phyloP scores from a whole-genome alignment of 2,797 vertebrate species.

The Pampus argenteus region DNA sequence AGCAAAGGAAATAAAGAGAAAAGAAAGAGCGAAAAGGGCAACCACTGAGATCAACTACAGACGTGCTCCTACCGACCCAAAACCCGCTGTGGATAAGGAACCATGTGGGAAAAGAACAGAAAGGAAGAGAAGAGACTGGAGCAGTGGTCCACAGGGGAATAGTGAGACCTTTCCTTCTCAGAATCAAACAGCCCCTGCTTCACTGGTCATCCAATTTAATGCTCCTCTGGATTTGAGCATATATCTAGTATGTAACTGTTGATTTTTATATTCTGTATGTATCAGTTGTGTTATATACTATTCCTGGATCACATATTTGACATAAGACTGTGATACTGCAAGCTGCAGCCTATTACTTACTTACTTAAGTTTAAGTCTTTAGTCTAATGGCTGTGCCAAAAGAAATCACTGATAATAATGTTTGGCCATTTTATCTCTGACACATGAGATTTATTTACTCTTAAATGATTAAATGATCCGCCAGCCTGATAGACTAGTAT shows the following conservation, averaged over 20 bases:
- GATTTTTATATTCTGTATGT: background rate
- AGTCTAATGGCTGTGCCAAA: too few relatives aligned
- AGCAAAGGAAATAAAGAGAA: constrained; percentile 42
- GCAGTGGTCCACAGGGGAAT: constrained; percentile 53
- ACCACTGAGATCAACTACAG: constrained; percentile 59
- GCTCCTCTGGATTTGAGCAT: constrained; percentile 8
- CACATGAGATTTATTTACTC: background rate
- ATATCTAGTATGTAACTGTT: constrained; percentile 3
- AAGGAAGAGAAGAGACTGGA: constrained; percentile 42
- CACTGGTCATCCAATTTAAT: constrained; percentile 9
- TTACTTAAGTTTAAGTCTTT: background rate
- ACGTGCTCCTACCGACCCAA: constrained; percentile 45
- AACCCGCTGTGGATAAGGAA: constrained; percentile 48
- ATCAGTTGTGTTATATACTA: background rate
- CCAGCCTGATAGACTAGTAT: background rate
- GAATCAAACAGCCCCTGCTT: constrained; percentile 35
- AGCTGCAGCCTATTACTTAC: too few relatives aligned
- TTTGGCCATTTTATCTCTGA: background rate
- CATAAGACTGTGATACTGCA: background rate
- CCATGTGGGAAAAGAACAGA: constrained; percentile 69
- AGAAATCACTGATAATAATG: too few relatives aligned
- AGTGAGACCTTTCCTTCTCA: constrained; percentile 59
- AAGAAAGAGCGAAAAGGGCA: constrained; percentile 51
- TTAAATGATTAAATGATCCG: too few relatives aligned
- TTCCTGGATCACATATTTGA: background rate